A percentile compares a stretch with the other conserved stretches of the same genome.
Conservation (phyloP, 2,113 vertebrate species). For the Lucifuga dentata region DNA sequence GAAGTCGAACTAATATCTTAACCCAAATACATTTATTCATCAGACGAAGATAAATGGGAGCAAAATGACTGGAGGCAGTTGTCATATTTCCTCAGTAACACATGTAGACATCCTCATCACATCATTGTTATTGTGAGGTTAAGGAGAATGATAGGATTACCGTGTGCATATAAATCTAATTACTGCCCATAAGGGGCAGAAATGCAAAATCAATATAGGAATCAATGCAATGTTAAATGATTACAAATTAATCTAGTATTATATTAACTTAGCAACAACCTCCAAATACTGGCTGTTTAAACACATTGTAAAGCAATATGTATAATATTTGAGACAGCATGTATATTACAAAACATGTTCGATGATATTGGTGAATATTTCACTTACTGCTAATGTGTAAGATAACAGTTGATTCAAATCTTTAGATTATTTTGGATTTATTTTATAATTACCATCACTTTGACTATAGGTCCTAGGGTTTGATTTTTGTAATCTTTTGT, state of each 20-base stretch:
- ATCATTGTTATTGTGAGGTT: constrained; percentile 23
- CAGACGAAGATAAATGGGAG: background rate
- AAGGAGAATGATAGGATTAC: constrained; percentile 31
- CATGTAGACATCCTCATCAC: constrained; percentile 32
- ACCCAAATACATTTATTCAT: background rate
- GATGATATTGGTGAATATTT: no score
- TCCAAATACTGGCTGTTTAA: no score
- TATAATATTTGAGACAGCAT: no score
- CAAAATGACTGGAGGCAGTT: background rate
- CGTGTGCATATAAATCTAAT: constrained; percentile 40
- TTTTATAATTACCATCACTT: no score
- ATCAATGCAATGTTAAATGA: constrained; percentile 2
- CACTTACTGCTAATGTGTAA: no score
- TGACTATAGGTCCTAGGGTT: background rate
- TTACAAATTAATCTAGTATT: no score
- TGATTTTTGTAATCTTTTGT: background rate
- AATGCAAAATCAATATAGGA: constrained; percentile 2
- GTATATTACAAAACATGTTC: no score
- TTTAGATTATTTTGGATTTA: no score
- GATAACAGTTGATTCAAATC: no score
- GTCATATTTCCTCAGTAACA: constrained; percentile 14
- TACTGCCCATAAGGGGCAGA: constrained; percentile 9
- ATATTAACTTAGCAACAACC: background rate
- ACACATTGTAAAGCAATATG: no score
- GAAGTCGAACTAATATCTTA: no score